A percentile compares a stretch with the other conserved stretches of the same genome.
Conservation (phyloP, 2,113 vertebrate species). For the Psittacus erithacus region DNA sequence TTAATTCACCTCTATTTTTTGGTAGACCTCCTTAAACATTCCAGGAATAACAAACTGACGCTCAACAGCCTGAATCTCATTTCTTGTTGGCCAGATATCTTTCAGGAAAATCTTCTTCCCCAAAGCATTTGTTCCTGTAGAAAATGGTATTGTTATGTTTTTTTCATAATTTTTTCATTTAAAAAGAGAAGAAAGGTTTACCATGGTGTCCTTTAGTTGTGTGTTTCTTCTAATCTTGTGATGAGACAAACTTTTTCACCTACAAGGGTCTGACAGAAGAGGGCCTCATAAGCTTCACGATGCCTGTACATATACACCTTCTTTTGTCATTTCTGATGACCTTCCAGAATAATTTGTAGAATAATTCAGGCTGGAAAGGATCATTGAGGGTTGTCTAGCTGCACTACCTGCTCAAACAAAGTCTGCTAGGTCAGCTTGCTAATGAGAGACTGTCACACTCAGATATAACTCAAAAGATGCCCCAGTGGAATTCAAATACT, state of each 20-base stretch:
- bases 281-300: background rate
- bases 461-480: background rate
- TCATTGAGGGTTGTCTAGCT: background rate
- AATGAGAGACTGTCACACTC: background rate
- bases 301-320: background rate
- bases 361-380: background rate
- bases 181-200: background rate
- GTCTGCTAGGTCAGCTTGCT: background rate
- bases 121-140: constrained; percentile 79
- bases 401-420: background rate
- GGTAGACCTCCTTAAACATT: constrained; percentile 98
- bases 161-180: background rate
- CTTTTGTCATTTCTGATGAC: background rate
- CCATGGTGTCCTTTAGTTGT: background rate
- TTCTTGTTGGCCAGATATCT: constrained; percentile 95
- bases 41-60: constrained; percentile 89
- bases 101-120: constrained; percentile 88
- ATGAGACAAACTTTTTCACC: background rate
- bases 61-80: constrained; percentile 93
- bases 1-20: constrained; percentile 90
- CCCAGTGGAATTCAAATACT: background rate
- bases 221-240: background rate
- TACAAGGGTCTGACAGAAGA: background rate
- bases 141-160: background rate
- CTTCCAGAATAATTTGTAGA: background rate